Evolutionary conservation across 2,113 vertebrate genomes (phyloP), one percentile per base, ranked within the genome.

Genomic region (Thunnus maccoyii): DNA sequence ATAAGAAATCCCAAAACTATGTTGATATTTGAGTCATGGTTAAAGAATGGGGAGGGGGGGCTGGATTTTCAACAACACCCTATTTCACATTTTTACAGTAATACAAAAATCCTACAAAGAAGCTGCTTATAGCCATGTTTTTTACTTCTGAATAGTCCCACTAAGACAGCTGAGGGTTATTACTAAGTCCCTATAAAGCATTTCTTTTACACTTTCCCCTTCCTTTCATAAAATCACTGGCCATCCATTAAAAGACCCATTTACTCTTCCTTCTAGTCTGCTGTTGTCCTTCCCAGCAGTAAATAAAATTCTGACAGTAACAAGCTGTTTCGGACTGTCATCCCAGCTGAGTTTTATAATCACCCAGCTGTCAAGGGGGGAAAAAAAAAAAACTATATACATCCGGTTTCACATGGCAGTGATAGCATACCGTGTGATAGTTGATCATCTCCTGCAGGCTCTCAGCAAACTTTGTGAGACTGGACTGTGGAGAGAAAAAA

Each of bases 371-470:
- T 66, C 46, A 22, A 27, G n/a, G 0, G 36, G 0, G 3, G 9
- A 12, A 51, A 30, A 12, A 8, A 22, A 12, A 51, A 30, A 12
- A 8, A n/a, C n/a, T n/a, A n/a, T n/a, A n/a, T 27, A 55, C 81
- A 81, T 89, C 76, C 30, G 20, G 71, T 88, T 87, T 89, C 84
- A 83, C 79, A 80, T 72, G 56, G 30, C 72, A 89, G 78, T 82
- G 61, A 57, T 9, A 67, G 94, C 97, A 88, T 96, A 99, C 98
- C 82, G 96, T 97, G 91, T 99, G 98, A 89, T 98, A 99, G 95
- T 97, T 98, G 91, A 97, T 97, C 98, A 99, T 99, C 93, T 99
- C 98, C 86, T 98, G 97, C 72, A 99, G 96, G 56, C 95, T 99
- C 81, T 99, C 97, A 0, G 98, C 98, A 95, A 99, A 99, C 88